Percentiles rank a stretch among this genome's conserved stretches.
These are phyloP conservation scores for Actinopyga echinites DNA, from an alignment of 53 echinoderm and acorn worm genomes.

Conservation along the genomic window DNA sequence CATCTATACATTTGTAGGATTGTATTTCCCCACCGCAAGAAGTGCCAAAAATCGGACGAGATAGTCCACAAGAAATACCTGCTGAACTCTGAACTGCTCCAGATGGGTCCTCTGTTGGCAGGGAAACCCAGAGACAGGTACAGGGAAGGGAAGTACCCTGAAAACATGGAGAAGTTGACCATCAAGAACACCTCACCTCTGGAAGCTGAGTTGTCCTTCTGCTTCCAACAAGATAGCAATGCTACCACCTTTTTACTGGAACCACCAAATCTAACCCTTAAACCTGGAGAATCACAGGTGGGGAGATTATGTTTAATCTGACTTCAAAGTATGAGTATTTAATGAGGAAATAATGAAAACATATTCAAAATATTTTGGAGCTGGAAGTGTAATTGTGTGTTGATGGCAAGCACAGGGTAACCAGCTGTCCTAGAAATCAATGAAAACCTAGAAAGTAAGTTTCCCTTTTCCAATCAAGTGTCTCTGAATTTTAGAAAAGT, in stretches of 20 bases:
- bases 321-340: too few relatives aligned
- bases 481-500: too few relatives aligned
- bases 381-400: too few relatives aligned
- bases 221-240: slow-evolving; percentile 93
- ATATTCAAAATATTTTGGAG: too few relatives aligned
- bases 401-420: too few relatives aligned
- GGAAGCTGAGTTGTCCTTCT: slow-evolving; percentile 92
- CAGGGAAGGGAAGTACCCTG: slow-evolving; percentile 97
- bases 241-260: slow-evolving; percentile 91
- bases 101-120: slow-evolving; percentile 95
- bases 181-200: slow-evolving; percentile 93
- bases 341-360: too few relatives aligned
- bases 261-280: slow-evolving; percentile 80
- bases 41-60: slow-evolving; percentile 88
- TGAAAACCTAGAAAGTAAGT: too few relatives aligned
- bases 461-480: too few relatives aligned
- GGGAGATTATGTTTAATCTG: too few relatives aligned
- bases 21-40: slow-evolving; percentile 98
- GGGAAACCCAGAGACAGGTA: slow-evolving; percentile 97
- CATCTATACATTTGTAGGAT: slow-evolving; percentile 49
- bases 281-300: slow-evolving; percentile 89
- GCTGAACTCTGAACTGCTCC: slow-evolving; percentile 85
- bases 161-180: slow-evolving; percentile 95
- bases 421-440: too few relatives aligned
- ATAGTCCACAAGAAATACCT: slow-evolving; percentile 99